Percentiles rank a stretch among this genome's conserved stretches.
Evolutionary conservation across 2,113 vertebrate species (phyloP).

Genomic region (Alces alces): DNA sequence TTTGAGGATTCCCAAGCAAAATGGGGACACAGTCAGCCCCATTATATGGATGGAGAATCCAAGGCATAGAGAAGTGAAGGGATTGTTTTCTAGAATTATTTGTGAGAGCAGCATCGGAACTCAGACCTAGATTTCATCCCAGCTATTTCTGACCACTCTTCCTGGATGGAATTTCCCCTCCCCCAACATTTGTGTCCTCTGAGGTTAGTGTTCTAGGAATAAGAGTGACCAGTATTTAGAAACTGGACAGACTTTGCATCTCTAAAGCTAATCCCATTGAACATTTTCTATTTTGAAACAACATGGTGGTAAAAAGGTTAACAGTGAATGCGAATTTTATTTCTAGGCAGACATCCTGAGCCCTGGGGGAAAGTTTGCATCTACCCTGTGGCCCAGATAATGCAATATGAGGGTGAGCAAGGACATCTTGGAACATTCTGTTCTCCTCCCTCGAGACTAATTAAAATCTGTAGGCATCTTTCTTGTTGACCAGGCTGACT

Average conservation of each 20-base stretch:
- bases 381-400: conserved; percentile 70
- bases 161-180: neutral
- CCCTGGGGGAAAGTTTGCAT: conserved; percentile 58
- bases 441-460: conserved; percentile 67
- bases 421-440: conserved; percentile 73
- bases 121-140: neutral
- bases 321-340: conserved; percentile 56
- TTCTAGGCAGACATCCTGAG: conserved; percentile 55
- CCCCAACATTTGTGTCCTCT: neutral
- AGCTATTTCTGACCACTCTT: neutral
- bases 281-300: conserved; percentile 47
- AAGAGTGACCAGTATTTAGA: conserved; percentile 31
- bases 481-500: conserved; percentile 65
- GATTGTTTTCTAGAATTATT: neutral
- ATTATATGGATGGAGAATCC: neutral
- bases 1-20: neutral
- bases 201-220: conserved; percentile 25
- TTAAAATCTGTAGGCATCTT: conserved; percentile 62
- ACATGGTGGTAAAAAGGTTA: conserved; percentile 64
- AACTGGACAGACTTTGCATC: neutral
- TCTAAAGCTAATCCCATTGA: neutral
- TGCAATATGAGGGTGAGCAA: conserved; percentile 66
- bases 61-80: neutral
- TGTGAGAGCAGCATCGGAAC: neutral
- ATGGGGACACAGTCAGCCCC: neutral